These are phyloP conservation scores for Coregonus sp. DNA, from an alignment of 2,797 vertebrate genomes.

Conservation along the genomic window DNA sequence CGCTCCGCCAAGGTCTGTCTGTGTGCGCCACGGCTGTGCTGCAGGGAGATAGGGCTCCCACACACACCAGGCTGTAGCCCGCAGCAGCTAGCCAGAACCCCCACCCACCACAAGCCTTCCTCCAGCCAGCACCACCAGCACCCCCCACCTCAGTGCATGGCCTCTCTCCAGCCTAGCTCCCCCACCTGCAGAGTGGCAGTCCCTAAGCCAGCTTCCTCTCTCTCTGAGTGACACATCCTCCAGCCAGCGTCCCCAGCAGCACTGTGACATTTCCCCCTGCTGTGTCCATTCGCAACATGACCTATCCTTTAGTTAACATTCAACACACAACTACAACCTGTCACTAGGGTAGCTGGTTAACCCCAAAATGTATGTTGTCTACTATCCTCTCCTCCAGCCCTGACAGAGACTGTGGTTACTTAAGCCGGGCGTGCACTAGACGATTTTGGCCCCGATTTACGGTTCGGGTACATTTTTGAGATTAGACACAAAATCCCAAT, in stretches of 20 bases:
- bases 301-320: neutral
- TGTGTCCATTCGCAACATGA: neutral
- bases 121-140: conserved; percentile 40
- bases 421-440: too few relatives aligned
- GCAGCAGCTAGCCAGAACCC: conserved; percentile 4
- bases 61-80: conserved; percentile 22
- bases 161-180: conserved; percentile 56
- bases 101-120: conserved; percentile 41
- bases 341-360: neutral
- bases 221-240: neutral
- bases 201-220: conserved; percentile 53
- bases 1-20: conserved; percentile 51
- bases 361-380: neutral
- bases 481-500: too few relatives aligned
- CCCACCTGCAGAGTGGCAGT: conserved; percentile 62
- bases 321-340: neutral
- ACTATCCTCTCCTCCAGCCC: neutral
- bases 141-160: conserved; percentile 52
- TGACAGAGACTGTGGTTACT: neutral
- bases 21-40: conserved; percentile 34
- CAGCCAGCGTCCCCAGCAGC: neutral
- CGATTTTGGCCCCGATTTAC: too few relatives aligned
- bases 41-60: conserved; percentile 42
- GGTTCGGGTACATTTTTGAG: too few relatives aligned
- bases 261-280: neutral